Conservation (phyloP, 2,888 invertebrate species). For the Platynereis dumerilii region DNA sequence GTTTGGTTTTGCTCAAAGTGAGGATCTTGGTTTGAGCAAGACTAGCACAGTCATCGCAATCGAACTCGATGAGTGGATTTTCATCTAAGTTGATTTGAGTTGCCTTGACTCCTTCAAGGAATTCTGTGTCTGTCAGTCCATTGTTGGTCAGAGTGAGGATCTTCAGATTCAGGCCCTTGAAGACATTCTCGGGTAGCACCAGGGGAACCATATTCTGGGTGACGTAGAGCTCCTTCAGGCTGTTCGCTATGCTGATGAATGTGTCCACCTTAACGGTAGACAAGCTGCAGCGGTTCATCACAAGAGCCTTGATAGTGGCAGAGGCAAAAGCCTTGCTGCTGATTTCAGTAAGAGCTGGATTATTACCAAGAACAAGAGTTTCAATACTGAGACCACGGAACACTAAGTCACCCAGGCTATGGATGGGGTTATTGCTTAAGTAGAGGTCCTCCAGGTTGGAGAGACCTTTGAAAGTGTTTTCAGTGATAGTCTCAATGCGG, state of each 20-base stretch:
- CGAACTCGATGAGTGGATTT: constrained; percentile 33
- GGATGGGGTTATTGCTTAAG: constrained; percentile 37
- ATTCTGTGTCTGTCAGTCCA: constrained; percentile 31
- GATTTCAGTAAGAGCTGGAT: constrained; percentile 30
- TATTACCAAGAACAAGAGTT: constrained; percentile 32
- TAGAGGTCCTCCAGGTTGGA: constrained; percentile 31
- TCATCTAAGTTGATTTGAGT: constrained; percentile 33
- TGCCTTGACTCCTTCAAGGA: constrained; percentile 27
- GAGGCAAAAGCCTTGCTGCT: constrained; percentile 31
- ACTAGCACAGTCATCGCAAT: constrained; percentile 22
- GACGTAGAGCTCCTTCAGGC: constrained; percentile 31
- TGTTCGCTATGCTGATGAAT: constrained; percentile 21
- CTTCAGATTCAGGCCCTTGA: constrained; percentile 32
- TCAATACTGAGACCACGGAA: constrained; percentile 33
- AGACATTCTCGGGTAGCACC: constrained; percentile 27
- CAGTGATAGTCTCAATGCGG: constrained; percentile 28
- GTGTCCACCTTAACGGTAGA: constrained; percentile 16
- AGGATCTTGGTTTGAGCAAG: constrained; percentile 24
- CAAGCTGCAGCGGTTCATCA: constrained; percentile 32
- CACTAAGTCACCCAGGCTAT: constrained; percentile 26
- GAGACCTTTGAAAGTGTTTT: constrained; percentile 31
- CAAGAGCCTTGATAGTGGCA: constrained; percentile 22
- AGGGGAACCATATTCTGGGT: constrained; percentile 35
- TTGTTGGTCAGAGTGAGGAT: constrained; percentile 28
- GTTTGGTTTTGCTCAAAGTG: constrained; percentile 28